phyloP scores from a whole-genome alignment of 1,140 invertebrate genomes.

The Vollenhovia emeryi region DNA sequence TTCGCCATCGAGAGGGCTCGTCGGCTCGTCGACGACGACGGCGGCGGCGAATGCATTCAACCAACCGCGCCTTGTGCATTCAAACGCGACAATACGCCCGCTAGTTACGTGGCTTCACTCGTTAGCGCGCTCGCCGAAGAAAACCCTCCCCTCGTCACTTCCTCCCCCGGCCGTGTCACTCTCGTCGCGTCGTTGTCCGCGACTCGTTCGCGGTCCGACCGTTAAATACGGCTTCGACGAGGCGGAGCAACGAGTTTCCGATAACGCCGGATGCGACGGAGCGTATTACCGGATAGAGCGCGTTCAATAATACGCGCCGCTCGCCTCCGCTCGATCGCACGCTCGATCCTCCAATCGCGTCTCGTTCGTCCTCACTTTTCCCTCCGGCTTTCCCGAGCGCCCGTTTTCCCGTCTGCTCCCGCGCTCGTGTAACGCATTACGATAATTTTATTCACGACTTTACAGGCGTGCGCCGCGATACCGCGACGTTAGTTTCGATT shows the following conservation, averaged over 20 bases:
- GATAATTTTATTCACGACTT: slow-evolving; percentile 14
- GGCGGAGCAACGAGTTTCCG: slow-evolving; percentile 80
- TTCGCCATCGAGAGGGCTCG: background rate
- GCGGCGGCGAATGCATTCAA: slow-evolving; percentile 16
- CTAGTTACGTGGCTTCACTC: slow-evolving; percentile 37
- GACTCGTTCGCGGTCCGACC: slow-evolving; percentile 65
- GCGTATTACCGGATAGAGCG: slow-evolving; percentile 79
- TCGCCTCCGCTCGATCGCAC: slow-evolving; percentile 74
- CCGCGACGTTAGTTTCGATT: background rate
- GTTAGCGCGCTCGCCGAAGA: slow-evolving; percentile 21
- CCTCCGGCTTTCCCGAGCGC: background rate
- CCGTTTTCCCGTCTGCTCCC: background rate
- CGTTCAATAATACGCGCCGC: slow-evolving; percentile 73
- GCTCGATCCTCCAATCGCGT: slow-evolving; percentile 65
- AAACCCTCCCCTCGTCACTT: no score
- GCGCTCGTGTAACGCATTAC: background rate
- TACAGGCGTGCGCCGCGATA: background rate
- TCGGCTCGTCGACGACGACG: background rate
- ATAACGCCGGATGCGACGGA: slow-evolving; percentile 79
- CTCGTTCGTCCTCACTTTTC: slow-evolving; percentile 2
- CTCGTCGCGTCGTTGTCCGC: slow-evolving; percentile 1
- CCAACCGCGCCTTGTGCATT: slow-evolving; percentile 12
- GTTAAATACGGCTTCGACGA: slow-evolving; percentile 76
- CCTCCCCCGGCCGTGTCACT: background rate
- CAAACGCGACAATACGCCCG: slow-evolving; percentile 7